These are phyloP conservation scores for Odontomachus brunneus DNA, from an alignment of 1,140 invertebrate genomes.

Conservation along the genomic window DNA sequence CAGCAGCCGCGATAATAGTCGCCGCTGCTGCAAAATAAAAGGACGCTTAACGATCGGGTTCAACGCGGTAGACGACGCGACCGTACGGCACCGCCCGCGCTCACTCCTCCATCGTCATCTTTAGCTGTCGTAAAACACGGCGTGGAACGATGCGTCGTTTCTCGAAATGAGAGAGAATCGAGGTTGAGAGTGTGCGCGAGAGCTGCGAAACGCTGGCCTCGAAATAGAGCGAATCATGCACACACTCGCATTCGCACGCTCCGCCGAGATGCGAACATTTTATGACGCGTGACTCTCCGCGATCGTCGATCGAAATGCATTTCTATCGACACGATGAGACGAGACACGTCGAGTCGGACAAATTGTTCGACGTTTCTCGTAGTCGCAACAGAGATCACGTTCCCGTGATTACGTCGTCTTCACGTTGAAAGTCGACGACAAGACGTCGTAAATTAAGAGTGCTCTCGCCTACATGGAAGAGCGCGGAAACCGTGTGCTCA, in stretches of 20 bases:
- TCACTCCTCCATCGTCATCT: background rate
- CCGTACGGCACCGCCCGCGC: background rate
- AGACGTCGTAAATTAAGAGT: background rate
- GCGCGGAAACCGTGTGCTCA: background rate
- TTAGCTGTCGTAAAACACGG: slow-evolving; percentile 33
- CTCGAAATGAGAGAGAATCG: slow-evolving; percentile 29
- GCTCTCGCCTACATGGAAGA: background rate
- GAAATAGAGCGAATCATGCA: background rate
- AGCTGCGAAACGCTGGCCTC: no score
- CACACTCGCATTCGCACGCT: background rate
- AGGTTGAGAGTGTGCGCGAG: background rate
- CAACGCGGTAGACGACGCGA: slow-evolving; percentile 23
- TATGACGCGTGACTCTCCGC: background rate
- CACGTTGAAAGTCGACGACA: background rate
- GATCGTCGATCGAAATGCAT: slow-evolving; percentile 19
- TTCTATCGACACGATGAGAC: background rate
- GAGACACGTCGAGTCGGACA: background rate
- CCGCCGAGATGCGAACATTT: background rate
- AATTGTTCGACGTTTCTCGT: background rate
- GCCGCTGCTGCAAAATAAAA: slow-evolving; percentile 39
- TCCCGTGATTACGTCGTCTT: background rate
- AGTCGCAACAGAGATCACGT: background rate
- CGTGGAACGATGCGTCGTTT: slow-evolving; percentile 27
- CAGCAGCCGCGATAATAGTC: slow-evolving; percentile 25
- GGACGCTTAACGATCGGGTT: slow-evolving; percentile 47